Conservation (phyloP, 2,888 invertebrate species). For the Drosophila cracens region DNA sequence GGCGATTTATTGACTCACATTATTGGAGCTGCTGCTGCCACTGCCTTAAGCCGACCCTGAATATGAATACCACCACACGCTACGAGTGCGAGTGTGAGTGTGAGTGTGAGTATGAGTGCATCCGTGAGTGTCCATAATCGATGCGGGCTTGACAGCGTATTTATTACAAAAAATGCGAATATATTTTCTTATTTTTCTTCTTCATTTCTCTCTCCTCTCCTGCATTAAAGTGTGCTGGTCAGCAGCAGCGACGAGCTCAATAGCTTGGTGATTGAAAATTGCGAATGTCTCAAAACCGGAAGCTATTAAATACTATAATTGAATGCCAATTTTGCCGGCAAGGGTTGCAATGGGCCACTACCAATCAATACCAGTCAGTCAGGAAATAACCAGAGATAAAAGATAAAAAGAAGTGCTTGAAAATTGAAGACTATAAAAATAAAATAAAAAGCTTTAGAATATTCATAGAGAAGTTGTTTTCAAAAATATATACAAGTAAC, state of each 20-base stretch:
- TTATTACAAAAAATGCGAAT: constrained; percentile 78
- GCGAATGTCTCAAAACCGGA: constrained; percentile 65
- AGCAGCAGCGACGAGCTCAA: constrained; percentile 28
- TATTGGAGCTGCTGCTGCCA: constrained; percentile 69
- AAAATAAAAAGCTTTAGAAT: background rate
- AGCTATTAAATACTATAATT: constrained; percentile 65
- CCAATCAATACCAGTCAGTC: constrained; percentile 9
- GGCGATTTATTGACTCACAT: constrained; percentile 83
- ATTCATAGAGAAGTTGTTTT: background rate
- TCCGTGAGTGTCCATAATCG: constrained; percentile 82
- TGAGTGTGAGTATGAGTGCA: constrained; percentile 53
- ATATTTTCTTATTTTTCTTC: constrained; percentile 45
- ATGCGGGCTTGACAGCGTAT: constrained; percentile 80
- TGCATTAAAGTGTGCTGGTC: constrained; percentile 10
- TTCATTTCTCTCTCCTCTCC: constrained; percentile 10
- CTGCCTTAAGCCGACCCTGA: constrained; percentile 33
- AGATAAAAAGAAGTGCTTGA: background rate
- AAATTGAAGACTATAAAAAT: background rate
- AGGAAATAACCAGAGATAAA: background rate
- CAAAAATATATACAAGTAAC: background rate
- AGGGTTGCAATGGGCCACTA: background rate
- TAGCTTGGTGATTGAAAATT: constrained; percentile 72
- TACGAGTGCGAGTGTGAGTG: constrained; percentile 8
- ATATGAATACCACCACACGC: constrained; percentile 23
- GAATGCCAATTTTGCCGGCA: constrained; percentile 26